A percentile compares a stretch with the other conserved stretches of the same genome.
These are phyloP conservation scores for Dysdera silvatica DNA, from an alignment of 1,140 invertebrate genomes.

Conservation along the genomic window DNA sequence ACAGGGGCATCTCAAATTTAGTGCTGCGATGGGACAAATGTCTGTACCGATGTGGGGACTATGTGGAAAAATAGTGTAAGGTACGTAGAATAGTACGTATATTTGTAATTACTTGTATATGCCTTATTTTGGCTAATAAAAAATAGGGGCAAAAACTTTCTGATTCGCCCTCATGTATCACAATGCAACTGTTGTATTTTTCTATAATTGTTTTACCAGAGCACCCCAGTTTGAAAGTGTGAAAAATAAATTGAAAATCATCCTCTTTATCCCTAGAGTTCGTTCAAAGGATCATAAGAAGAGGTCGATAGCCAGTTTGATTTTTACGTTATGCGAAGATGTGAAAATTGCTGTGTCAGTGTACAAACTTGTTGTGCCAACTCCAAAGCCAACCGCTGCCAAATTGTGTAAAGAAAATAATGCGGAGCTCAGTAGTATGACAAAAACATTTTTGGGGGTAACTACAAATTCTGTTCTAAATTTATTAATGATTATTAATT, in stretches of 20 bases:
- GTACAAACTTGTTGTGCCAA: constrained; percentile 40
- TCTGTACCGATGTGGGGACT: no score
- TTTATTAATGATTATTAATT: no score
- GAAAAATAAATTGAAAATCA: not conserved
- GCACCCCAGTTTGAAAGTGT: not conserved
- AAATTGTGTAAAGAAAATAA: constrained; percentile 47
- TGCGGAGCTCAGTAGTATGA: constrained; percentile 45
- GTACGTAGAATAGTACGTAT: no score
- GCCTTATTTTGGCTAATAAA: no score
- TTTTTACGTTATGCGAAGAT: constrained; percentile 43
- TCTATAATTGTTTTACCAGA: no score
- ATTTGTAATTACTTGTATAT: no score
- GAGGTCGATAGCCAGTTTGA: constrained; percentile 41
- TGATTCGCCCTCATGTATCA: no score
- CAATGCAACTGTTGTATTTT: no score
- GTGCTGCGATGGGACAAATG: no score
- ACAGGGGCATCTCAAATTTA: no score
- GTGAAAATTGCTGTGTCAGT: constrained; percentile 46
- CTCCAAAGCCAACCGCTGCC: constrained; percentile 42
- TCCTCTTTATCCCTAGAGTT: constrained; percentile 38
- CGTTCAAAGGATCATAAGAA: constrained; percentile 46
- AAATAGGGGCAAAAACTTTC: no score
- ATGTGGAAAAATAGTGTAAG: no score
- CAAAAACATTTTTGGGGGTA: constrained; percentile 36
- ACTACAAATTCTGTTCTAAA: constrained; percentile 14